phyloP scores from a whole-genome alignment of 2,797 vertebrate species.

The Prunella strophiata region DNA sequence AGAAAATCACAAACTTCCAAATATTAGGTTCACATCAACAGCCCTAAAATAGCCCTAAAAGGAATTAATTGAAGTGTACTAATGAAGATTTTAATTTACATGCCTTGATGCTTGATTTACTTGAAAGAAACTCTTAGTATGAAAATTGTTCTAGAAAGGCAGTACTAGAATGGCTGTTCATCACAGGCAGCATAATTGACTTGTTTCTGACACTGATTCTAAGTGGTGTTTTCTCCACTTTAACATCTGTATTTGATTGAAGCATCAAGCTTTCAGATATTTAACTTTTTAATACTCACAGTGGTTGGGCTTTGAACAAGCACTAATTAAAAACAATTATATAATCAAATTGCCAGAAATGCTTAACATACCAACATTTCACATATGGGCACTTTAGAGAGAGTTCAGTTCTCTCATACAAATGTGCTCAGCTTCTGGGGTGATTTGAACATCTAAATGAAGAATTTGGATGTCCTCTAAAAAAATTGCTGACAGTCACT shows the following conservation, averaged over 20 bases:
- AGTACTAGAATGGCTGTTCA: background rate
- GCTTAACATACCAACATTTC: background rate
- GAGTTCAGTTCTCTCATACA: background rate
- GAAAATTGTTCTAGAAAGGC: background rate
- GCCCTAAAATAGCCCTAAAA: background rate
- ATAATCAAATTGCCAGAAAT: conserved; percentile 20
- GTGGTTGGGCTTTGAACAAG: background rate
- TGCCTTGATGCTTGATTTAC: background rate
- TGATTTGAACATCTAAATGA: background rate
- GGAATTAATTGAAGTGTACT: background rate
- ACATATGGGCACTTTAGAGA: background rate
- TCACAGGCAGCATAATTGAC: background rate
- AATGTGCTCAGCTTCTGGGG: background rate
- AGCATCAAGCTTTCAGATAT: background rate
- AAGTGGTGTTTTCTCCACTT: background rate
- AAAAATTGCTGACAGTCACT: background rate
- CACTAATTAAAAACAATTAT: conserved; percentile 16
- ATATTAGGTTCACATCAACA: background rate
- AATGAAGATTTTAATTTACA: background rate
- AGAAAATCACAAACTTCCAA: background rate
- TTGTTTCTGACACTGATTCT: background rate
- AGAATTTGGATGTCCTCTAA: background rate
- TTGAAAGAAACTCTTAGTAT: background rate
- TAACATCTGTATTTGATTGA: background rate
- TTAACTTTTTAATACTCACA: conserved; percentile 2